Base-by-base conservation (phyloP, 92 coral and sea anemone genomes). In the Epizoanthus scotinus region DNA sequence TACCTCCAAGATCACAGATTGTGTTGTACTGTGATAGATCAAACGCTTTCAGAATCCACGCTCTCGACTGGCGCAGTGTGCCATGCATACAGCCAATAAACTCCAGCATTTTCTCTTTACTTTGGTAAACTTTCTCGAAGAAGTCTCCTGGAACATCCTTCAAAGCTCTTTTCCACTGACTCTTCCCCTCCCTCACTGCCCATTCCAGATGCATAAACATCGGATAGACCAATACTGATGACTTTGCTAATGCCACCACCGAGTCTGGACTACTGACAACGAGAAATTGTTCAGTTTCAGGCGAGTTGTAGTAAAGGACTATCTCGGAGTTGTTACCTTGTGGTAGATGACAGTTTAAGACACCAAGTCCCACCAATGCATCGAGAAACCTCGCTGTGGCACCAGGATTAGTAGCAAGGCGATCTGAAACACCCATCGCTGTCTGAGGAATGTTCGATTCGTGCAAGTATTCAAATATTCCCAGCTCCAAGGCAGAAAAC, bases 1-100 rank as follows among this genome's bases (percentile, higher is more conserved):
- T 55, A 83, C 86, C 86, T 21, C 86, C 86, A 28, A 83, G 59
- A 73, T 83, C 86, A 38, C 86, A 83, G 36, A 75, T 71, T 20
- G 69, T 83, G 20, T 26, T 62, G 62, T 44, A 83, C 26, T 34
- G 47, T 12, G 71, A 71, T 29, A 83, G 63, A 34, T 83, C 86
- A 73, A 83, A 83, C 10, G 86, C 71, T 44, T 50, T 25, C 20
- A 72, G 27, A 3, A 83, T 67, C 70, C 79, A 65, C 6, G 44
- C 47, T 44, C 86, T 70, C 10, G 79, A 71, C 17, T 71, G 81
- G 5, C 78, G 81, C 17, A 77, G 79, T 27, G 86, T 71, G 3
- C 86, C 82, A 53, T 83, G 86, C 86, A 83, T 83, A 19, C 81
- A 75, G 4, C 81, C 81, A 52, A 68, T 71, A 55, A 83, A 83